Evolutionary conservation across 2,888 invertebrate genomes (phyloP).

Genomic region (Gari tellinella): DNA sequence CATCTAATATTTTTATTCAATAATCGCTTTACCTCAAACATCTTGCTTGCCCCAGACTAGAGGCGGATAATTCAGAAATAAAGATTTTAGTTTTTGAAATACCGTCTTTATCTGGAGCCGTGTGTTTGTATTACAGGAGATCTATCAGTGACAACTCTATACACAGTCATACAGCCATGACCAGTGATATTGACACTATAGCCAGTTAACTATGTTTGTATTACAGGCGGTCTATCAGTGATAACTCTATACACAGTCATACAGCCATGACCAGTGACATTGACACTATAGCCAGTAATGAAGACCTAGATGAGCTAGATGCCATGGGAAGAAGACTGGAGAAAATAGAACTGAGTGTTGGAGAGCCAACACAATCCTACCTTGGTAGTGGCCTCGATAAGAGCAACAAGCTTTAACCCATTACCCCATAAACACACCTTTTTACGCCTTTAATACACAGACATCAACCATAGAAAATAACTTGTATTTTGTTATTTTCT

Average conservation of each 20-base stretch:
- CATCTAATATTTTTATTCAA: too few species aligned
- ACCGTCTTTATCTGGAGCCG: too few species aligned
- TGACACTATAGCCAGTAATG: constrained; percentile 38
- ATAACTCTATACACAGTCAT: constrained; percentile 70
- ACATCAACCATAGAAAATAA: too few species aligned
- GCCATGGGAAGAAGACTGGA: constrained; percentile 62
- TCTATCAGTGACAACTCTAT: constrained; percentile 76
- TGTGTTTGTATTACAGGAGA: constrained; percentile 60
- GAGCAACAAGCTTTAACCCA: too few species aligned
- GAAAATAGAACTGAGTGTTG: constrained; percentile 71
- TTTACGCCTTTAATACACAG: too few species aligned
- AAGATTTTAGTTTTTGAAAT: too few species aligned
- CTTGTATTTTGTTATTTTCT: too few species aligned
- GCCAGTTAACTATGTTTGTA: constrained; percentile 6
- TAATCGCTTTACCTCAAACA: too few species aligned
- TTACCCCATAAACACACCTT: too few species aligned
- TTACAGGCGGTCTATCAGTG: constrained; percentile 74
- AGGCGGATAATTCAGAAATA: too few species aligned
- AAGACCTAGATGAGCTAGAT: constrained; percentile 59
- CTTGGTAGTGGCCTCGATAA: constrained; percentile 1
- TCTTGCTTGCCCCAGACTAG: too few species aligned
- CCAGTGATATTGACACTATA: constrained; percentile 53
- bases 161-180: constrained; percentile 65
- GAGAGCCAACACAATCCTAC: constrained; percentile 67
- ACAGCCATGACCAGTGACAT: constrained; percentile 61